Conservation (phyloP, 2,113 vertebrate species). For the Eidolon helvum region DNA sequence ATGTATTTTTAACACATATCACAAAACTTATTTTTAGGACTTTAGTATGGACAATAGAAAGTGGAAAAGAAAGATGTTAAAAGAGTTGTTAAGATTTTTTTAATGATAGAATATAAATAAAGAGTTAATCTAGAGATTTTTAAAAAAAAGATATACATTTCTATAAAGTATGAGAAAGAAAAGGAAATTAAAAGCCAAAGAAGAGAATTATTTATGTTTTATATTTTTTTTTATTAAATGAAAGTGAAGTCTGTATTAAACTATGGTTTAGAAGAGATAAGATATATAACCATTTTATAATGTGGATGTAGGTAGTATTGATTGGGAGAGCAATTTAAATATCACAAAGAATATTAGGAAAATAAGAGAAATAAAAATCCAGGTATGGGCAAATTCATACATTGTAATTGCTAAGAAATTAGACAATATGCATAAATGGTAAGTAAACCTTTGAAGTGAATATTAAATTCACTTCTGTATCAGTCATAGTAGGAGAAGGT, state of each 20-base stretch:
- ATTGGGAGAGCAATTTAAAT: background rate
- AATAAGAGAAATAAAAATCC: background rate
- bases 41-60: background rate
- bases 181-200: background rate
- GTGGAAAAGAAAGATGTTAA: background rate
- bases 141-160: background rate
- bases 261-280: background rate
- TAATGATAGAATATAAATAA: background rate
- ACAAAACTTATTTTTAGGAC: slow-evolving; percentile 1
- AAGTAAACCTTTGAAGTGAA: background rate
- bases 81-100: background rate
- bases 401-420: background rate
- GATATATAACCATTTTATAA: background rate
- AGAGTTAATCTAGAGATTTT: background rate
- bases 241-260: background rate
- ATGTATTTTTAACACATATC: background rate
- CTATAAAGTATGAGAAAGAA: background rate
- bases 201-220: background rate
- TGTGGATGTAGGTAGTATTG: background rate
- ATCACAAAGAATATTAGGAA: background rate
- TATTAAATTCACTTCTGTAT: background rate
- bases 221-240: background rate
- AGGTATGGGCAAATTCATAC: background rate
- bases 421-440: background rate
- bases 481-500: background rate